Conservation (phyloP, 2,797 vertebrate genomes). For the Paratrypauchen microcephalus region DNA sequence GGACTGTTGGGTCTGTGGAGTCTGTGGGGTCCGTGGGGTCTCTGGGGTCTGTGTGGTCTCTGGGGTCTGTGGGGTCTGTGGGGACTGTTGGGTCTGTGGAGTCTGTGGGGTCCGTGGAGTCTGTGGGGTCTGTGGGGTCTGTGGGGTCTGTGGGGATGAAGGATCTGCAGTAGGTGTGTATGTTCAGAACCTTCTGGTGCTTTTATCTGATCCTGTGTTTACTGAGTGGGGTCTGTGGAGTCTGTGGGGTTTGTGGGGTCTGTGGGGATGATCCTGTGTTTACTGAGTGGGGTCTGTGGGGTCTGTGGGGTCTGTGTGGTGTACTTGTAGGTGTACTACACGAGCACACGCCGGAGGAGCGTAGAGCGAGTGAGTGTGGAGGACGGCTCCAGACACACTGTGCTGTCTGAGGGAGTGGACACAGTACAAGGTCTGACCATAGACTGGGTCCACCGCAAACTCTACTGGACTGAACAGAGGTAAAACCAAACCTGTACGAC, state of each 20-base stretch:
- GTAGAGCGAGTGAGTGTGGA: conserved; percentile 85
- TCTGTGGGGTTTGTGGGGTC: no score
- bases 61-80: no score
- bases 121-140: no score
- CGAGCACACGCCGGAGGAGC: conserved; percentile 78
- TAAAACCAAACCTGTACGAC: no score
- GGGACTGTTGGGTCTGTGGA: no score
- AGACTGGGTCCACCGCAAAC: conserved; percentile 87
- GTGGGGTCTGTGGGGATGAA: no score
- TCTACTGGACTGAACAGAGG: conserved; percentile 93
- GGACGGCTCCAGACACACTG: conserved; percentile 77
- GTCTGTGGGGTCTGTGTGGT: no score
- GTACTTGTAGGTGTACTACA: conserved; percentile 88
- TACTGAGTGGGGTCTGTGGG: conserved; percentile 5
- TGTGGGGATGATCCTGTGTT: background rate
- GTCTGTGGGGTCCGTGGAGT: no score
- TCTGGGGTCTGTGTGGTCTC: no score
- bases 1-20: no score
- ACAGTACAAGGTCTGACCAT: conserved; percentile 84
- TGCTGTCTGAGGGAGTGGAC: conserved; percentile 76
- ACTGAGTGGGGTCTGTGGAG: conserved; percentile 6
- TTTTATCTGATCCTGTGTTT: background rate
- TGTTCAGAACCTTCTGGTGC: background rate
- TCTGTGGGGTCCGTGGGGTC: no score
- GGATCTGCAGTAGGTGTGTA: no score